Percentiles rank a stretch among this genome's conserved stretches.
These are phyloP conservation scores for Eustalomyia histrio DNA, from an alignment of 2,888 invertebrate genomes.

Conservation along the genomic window DNA sequence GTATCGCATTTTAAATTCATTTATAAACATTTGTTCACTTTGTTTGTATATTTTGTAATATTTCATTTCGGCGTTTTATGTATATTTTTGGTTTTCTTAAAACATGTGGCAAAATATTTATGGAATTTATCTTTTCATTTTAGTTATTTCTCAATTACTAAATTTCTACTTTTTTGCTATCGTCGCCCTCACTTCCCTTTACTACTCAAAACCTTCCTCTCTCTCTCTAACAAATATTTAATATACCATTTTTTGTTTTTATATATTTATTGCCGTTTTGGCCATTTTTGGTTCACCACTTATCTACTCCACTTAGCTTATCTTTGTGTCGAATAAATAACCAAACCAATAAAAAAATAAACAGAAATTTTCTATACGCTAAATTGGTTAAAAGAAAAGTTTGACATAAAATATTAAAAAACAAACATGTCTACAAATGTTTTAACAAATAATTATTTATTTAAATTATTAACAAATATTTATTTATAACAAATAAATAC, in stretches of 20 bases:
- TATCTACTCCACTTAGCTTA: constrained; percentile 45
- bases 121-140: not conserved
- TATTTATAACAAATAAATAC: constrained; percentile 1
- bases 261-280: constrained; percentile 11
- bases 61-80: too few species aligned
- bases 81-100: not conserved
- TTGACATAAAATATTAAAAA: not conserved
- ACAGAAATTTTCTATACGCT: not conserved
- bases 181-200: too few species aligned
- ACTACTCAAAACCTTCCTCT: not conserved
- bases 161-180: too few species aligned
- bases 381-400: not conserved
- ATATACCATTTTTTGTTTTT: too few species aligned
- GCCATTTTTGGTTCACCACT: constrained; percentile 24
- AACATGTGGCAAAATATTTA: not conserved
- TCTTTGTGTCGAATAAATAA: constrained; percentile 44
- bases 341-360: constrained; percentile 7
- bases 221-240: not conserved
- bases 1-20: not conserved
- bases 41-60: too few species aligned
- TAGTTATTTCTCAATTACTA: not conserved
- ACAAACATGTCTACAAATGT: not conserved
- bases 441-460: not conserved
- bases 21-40: too few species aligned
- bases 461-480: constrained; percentile 3